Conservation (phyloP, 2,113 vertebrate genomes). For the Glaucomys volans region DNA sequence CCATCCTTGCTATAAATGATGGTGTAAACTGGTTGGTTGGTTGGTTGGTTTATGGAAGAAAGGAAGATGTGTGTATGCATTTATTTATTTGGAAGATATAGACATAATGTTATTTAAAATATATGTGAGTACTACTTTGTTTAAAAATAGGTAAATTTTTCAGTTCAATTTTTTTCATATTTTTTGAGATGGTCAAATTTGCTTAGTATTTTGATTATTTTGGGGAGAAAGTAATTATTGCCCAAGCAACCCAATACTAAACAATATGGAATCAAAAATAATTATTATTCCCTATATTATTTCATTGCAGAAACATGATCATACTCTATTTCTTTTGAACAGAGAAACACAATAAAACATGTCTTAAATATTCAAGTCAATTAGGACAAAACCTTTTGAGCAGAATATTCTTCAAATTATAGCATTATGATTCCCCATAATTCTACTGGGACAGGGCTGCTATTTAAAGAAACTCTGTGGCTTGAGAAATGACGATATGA, state of each 20-base stretch:
- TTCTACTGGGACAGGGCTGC: conserved; percentile 71
- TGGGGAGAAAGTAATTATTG: not conserved
- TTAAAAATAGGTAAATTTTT: not conserved
- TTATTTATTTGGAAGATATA: conserved; percentile 44
- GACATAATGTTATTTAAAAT: conserved; percentile 22
- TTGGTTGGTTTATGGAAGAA: not conserved
- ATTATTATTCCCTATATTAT: conserved; percentile 9
- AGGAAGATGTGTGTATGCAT: not conserved
- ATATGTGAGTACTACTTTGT: not conserved
- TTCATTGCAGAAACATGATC: not conserved
- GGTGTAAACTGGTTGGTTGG: not conserved
- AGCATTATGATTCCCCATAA: conserved; percentile 65
- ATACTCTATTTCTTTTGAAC: not conserved
- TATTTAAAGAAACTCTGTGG: conserved; percentile 85
- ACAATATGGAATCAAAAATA: not conserved
- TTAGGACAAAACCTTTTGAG: conserved; percentile 55
- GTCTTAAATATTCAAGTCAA: conserved; percentile 67
- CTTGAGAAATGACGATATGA: conserved; percentile 78
- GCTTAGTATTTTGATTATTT: conserved; percentile 48
- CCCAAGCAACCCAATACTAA: conserved; percentile 24
- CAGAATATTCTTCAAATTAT: conserved; percentile 73
- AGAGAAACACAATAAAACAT: conserved; percentile 13
- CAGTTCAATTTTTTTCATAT: not conserved
- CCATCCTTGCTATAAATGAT: not conserved
- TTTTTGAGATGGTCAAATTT: not conserved